phyloP scores from a whole-genome alignment of 2,113 vertebrate genomes.

The Nycticebus coucang region DNA sequence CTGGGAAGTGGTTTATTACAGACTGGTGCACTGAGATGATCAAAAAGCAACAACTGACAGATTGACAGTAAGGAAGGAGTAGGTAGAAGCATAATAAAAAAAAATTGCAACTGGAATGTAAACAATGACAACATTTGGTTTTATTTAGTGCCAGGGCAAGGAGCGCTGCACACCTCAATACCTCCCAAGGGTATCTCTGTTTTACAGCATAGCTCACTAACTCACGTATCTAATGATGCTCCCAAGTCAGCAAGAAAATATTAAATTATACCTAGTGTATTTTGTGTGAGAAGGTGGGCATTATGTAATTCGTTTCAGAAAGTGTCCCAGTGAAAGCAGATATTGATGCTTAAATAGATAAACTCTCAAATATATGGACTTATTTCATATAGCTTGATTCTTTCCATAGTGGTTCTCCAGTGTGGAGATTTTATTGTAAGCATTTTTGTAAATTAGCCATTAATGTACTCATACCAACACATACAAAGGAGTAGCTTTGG shows the following conservation, averaged over 20 bases:
- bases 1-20: not conserved
- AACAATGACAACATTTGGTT: not conserved
- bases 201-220: not conserved
- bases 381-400: not conserved
- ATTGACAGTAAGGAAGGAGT: not conserved
- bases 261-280: not conserved
- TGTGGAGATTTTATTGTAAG: not conserved
- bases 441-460: not conserved
- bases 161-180: not conserved
- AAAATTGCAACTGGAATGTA: not conserved
- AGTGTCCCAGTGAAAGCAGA: not conserved
- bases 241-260: not conserved
- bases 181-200: not conserved
- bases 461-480: not conserved
- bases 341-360: not conserved
- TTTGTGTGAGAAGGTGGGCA: constrained; percentile 16
- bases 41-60: not conserved
- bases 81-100: not conserved
- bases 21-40: not conserved
- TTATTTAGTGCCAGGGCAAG: not conserved
- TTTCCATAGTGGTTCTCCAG: not conserved
- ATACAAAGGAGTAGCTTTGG: constrained; percentile 4
- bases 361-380: not conserved
- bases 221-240: not conserved
- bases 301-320: constrained; percentile 39